phyloP scores from a whole-genome alignment of 2,888 invertebrate genomes.

The Drosophila borborema region DNA sequence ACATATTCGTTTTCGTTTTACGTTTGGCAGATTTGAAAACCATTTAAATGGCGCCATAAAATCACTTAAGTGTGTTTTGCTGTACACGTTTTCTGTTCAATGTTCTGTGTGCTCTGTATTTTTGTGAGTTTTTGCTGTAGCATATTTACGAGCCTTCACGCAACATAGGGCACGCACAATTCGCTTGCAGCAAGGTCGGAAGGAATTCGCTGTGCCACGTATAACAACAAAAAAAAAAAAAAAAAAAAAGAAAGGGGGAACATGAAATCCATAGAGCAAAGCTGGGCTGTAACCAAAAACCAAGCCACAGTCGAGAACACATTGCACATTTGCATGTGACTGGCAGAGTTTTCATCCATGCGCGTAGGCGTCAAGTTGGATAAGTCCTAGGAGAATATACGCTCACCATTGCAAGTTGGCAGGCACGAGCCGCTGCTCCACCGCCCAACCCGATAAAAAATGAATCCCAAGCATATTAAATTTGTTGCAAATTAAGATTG shows the following conservation, averaged over 20 bases:
- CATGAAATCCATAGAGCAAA: slow-evolving; percentile 29
- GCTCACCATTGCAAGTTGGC: slow-evolving; percentile 10
- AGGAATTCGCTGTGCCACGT: background rate
- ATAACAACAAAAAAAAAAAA: background rate
- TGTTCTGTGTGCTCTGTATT: background rate
- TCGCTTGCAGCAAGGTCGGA: slow-evolving; percentile 3
- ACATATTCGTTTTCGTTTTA: slow-evolving; percentile 36
- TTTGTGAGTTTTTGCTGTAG: slow-evolving; percentile 27
- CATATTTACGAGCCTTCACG: slow-evolving; percentile 60
- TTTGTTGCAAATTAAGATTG: slow-evolving; percentile 76
- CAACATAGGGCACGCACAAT: slow-evolving; percentile 25
- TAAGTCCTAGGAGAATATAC: slow-evolving; percentile 59
- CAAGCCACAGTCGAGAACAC: slow-evolving; percentile 28
- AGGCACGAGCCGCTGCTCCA: background rate
- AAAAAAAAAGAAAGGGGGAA: background rate
- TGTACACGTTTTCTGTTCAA: slow-evolving; percentile 31
- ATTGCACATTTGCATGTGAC: slow-evolving; percentile 59
- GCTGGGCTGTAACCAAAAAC: slow-evolving; percentile 43
- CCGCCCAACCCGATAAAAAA: slow-evolving; percentile 23
- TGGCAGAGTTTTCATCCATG: slow-evolving; percentile 12
- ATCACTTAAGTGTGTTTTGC: slow-evolving; percentile 71
- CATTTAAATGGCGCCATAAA: slow-evolving; percentile 73
- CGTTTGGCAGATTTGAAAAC: slow-evolving; percentile 67
- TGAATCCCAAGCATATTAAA: slow-evolving; percentile 58
- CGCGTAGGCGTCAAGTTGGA: slow-evolving; percentile 32